Conservation (phyloP, 2,797 vertebrate genomes). For the Danio aesculapii region DNA sequence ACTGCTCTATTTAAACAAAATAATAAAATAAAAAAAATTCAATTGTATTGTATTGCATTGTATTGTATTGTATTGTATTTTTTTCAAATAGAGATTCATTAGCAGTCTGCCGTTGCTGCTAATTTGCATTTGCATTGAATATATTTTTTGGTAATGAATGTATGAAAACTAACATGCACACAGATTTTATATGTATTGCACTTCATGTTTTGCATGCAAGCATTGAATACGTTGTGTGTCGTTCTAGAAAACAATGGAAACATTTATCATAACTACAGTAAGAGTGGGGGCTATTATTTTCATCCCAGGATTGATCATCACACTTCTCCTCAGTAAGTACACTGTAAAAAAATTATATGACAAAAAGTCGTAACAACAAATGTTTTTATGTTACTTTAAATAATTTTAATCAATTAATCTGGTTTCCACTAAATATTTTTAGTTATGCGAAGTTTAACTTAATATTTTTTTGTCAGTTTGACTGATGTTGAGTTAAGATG, state of each 20-base stretch:
- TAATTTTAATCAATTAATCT: no score
- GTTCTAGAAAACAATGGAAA: constrained; percentile 38
- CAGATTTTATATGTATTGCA: background rate
- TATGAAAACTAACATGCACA: no score
- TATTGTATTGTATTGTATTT: no score
- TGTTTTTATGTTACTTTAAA: no score
- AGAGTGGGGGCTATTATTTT: constrained; percentile 69
- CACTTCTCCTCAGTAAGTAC: constrained; percentile 66
- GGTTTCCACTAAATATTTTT: no score
- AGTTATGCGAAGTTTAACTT: no score
- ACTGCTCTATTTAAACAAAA: background rate
- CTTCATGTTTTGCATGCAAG: background rate
- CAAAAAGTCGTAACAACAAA: no score
- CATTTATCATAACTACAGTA: constrained; percentile 66
- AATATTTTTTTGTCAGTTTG: no score
- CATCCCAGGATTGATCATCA: constrained; percentile 68
- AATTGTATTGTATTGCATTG: no score
- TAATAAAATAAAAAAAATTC: no score
- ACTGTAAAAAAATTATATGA: no score
- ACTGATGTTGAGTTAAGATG: no score
- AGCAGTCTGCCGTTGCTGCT: background rate
- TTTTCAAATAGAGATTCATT: background rate
- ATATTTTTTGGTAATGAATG: background rate
- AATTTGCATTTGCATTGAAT: background rate
- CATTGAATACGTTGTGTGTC: constrained; percentile 7